Conservation (phyloP, 2,797 vertebrate genomes). For the Pseudopleuronectes americanus region DNA sequence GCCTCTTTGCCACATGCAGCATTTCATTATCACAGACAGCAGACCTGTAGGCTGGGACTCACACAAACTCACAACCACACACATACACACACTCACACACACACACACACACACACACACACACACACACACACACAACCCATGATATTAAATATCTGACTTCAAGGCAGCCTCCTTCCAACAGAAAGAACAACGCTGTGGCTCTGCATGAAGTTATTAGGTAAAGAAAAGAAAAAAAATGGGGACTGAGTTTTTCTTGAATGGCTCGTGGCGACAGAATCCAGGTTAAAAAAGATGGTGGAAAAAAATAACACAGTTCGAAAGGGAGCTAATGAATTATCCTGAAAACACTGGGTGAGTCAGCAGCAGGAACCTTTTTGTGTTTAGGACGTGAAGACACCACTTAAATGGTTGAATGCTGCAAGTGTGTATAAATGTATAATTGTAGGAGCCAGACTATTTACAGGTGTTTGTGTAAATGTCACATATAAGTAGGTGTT, state of each 20-base stretch:
- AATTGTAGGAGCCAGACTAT: no score
- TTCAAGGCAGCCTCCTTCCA: constrained; percentile 28
- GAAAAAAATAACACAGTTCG: no score
- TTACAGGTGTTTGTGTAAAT: no score
- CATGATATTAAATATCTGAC: constrained; percentile 53
- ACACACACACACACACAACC: constrained; percentile 22
- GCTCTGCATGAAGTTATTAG: neutral
- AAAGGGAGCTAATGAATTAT: no score
- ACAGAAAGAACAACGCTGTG: constrained; percentile 11
- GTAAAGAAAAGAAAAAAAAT: constrained; percentile 15
- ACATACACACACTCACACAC: constrained; percentile 19
- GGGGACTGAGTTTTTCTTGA: neutral
- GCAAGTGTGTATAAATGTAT: no score
- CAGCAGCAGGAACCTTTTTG: no score
- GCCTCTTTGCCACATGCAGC: constrained; percentile 49
- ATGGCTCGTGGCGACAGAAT: neutral
- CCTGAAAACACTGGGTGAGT: no score
- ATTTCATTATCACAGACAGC: constrained; percentile 67
- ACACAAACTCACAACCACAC: constrained; percentile 16
- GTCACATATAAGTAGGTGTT: no score
- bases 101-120: constrained; percentile 18
- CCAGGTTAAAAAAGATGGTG: no score
- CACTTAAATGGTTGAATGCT: no score
- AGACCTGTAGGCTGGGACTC: constrained; percentile 37
- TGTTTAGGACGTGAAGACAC: no score